Conservation (phyloP, 2,888 invertebrate genomes). For the Hermodice carunculata region DNA sequence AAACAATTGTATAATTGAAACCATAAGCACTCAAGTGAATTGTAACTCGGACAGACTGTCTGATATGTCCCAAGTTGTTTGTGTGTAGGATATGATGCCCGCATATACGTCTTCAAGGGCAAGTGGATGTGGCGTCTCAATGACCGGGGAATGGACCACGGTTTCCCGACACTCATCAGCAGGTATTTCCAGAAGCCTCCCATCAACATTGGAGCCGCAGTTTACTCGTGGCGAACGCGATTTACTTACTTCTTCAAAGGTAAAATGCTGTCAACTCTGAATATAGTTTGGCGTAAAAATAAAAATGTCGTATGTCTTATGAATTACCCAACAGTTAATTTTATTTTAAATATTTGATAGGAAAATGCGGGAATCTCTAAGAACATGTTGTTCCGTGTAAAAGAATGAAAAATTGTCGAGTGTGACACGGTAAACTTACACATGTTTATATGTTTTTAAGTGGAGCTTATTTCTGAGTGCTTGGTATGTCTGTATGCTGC, state of each 20-base stretch:
- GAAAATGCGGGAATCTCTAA: too few species aligned
- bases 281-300: neutral
- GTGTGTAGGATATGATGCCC: slow-evolving; percentile 26
- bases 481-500: too few species aligned
- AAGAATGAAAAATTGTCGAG: too few species aligned
- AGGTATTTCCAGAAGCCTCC: slow-evolving; percentile 50
- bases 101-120: slow-evolving; percentile 35
- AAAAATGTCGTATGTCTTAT: neutral
- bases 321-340: too few species aligned
- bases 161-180: slow-evolving; percentile 48
- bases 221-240: slow-evolving; percentile 50
- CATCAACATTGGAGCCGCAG: slow-evolving; percentile 51
- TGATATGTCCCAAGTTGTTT: neutral
- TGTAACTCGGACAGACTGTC: neutral
- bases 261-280: slow-evolving; percentile 22
- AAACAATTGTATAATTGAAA: too few species aligned
- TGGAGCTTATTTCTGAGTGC: too few species aligned
- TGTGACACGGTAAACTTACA: too few species aligned
- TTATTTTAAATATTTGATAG: too few species aligned
- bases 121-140: slow-evolving; percentile 37
- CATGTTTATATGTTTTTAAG: too few species aligned
- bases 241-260: slow-evolving; percentile 64
- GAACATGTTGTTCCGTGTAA: too few species aligned
- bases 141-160: slow-evolving; percentile 46
- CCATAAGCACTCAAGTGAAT: too few species aligned